These are phyloP conservation scores for Hirtodrosophila trivittata DNA, from an alignment of 2,888 invertebrate genomes.

Conservation along the genomic window DNA sequence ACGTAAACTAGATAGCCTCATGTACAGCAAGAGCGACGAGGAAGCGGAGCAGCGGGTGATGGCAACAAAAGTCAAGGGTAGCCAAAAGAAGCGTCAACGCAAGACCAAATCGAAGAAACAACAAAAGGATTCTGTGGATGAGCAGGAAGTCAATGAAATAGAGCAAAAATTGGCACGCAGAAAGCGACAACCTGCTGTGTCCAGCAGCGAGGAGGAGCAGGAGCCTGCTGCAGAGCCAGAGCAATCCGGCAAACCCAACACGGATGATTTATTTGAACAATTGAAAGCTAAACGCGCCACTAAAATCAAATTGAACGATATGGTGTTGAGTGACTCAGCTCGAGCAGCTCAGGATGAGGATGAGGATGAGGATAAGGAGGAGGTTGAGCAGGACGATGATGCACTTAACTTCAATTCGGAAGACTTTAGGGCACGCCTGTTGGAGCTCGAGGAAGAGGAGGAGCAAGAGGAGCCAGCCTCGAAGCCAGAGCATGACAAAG, in stretches of 20 bases:
- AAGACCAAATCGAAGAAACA: constrained; percentile 32
- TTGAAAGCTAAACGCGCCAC: constrained; percentile 74
- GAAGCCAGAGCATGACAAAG: constrained; percentile 46
- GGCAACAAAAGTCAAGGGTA: constrained; percentile 30
- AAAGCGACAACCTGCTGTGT: constrained; percentile 61
- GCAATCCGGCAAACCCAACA: constrained; percentile 46
- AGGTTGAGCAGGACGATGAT: constrained; percentile 54
- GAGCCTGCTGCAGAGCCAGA: constrained; percentile 14
- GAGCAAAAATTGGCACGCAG: constrained; percentile 80
- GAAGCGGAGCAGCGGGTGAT: constrained; percentile 77
- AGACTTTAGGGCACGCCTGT: constrained; percentile 81
- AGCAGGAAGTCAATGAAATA: constrained; percentile 63
- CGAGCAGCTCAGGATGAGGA: neutral
- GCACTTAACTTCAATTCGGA: constrained; percentile 83
- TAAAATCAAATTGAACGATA: constrained; percentile 72
- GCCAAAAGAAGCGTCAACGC: constrained; percentile 40
- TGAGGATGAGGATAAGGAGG: constrained; percentile 24
- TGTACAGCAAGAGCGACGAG: constrained; percentile 83
- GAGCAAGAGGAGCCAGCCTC: neutral
- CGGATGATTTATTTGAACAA: constrained; percentile 75
- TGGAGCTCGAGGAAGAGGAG: constrained; percentile 75
- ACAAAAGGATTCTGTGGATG: constrained; percentile 46
- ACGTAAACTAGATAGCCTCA: constrained; percentile 78
- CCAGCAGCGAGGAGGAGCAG: constrained; percentile 59
- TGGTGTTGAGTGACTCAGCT: constrained; percentile 61